These are phyloP conservation scores for Ciona savignyi DNA, from an alignment of 23 tunicate species.

Conservation along the genomic window DNA sequence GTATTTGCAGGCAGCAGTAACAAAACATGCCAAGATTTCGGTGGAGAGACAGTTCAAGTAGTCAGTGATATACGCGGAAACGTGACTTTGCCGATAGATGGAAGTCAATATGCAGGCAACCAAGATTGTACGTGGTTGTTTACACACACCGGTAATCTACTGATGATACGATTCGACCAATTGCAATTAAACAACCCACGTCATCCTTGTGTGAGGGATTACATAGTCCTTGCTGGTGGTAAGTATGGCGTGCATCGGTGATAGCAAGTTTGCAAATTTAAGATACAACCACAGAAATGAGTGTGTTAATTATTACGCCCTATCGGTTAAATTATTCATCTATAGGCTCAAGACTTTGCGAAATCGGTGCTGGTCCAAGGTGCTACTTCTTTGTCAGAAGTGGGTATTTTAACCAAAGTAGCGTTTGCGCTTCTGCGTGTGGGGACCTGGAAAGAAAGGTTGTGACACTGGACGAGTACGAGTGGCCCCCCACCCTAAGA, in stretches of 20 bases:
- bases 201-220: not conserved
- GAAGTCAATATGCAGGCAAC: not conserved
- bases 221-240: too few species aligned
- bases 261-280: too few species aligned
- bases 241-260: too few species aligned
- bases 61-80: not conserved
- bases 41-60: not conserved
- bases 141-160: not conserved
- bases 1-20: too few species aligned
- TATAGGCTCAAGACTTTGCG: too few species aligned
- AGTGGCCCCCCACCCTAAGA: not conserved
- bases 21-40: not conserved
- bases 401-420: too few species aligned
- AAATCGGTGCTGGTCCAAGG: too few species aligned
- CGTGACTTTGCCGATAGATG: not conserved
- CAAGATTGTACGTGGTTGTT: not conserved
- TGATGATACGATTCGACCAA: not conserved
- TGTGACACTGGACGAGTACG: not conserved
- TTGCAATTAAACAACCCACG: not conserved
- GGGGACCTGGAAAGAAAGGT: too few species aligned
- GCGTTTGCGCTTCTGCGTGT: too few species aligned
- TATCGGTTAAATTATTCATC: too few species aligned
- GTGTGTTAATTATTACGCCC: too few species aligned
- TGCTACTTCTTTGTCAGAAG: not conserved
- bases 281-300: too few species aligned